Evolutionary conservation across 1,140 invertebrate species (phyloP).

Genomic region (Harlomillsia oculata): DNA sequence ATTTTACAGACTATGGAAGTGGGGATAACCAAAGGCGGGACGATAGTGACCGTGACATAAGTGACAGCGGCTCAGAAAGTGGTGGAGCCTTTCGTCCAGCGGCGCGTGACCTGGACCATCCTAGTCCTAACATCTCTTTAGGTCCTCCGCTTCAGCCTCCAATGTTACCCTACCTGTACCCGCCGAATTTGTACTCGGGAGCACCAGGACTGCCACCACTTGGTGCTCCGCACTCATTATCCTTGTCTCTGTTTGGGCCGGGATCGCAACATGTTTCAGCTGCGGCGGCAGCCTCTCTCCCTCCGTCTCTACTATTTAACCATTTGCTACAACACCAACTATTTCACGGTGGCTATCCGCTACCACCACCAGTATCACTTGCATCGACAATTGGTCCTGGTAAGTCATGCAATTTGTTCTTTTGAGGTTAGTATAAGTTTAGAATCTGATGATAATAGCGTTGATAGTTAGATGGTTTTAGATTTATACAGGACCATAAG

Average conservation of each 20-base stretch:
- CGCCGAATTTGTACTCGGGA: conserved; percentile 63
- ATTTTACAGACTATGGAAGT: not conserved
- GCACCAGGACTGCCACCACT: conserved; percentile 45
- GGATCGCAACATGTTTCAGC: conserved; percentile 21
- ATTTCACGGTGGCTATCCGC: conserved; percentile 35
- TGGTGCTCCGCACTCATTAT: conserved; percentile 43
- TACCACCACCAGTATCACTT: conserved; percentile 36
- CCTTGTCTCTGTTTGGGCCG: conserved; percentile 38
- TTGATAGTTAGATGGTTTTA: not conserved
- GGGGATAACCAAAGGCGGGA: conserved; percentile 29
- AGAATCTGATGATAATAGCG: not conserved
- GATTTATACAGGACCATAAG: too few species aligned
- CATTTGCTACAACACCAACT: conserved; percentile 35
- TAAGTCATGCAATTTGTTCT: conserved; percentile 33
- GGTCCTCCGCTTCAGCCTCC: conserved; percentile 78
- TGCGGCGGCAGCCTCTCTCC: conserved; percentile 38
- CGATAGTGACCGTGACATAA: conserved; percentile 37
- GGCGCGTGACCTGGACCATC: conserved; percentile 58
- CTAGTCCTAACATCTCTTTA: conserved; percentile 72
- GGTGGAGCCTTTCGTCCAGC: conserved; percentile 46
- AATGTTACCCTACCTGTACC: conserved; percentile 76
- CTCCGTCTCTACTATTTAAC: conserved; percentile 35
- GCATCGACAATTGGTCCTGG: conserved; percentile 37
- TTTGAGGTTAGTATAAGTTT: too few species aligned
- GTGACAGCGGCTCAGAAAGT: conserved; percentile 40